Evolutionary conservation across 1,140 invertebrate genomes (phyloP), one percentile per base, ranked within the genome.

Genomic region (Zaprionus camerounensis): DNA sequence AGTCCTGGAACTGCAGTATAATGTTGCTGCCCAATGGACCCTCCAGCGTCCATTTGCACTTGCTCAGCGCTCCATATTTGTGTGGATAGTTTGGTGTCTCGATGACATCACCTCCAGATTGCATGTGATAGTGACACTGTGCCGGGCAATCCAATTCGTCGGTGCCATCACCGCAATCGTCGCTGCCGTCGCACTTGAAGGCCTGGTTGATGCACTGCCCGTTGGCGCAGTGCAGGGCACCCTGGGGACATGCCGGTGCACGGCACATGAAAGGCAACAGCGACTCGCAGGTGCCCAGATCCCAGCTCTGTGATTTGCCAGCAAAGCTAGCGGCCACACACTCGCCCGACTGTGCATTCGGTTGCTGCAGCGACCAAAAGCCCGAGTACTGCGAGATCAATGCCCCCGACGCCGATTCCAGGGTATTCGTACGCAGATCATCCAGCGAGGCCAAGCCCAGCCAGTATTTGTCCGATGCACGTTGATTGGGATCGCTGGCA

Each of bases 11-110:
- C 95, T 99, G 94, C 65, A 99, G 94, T 36, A 98, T 95, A 72
- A 99, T 98, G 83, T 98, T 98, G 92, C 98, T 97, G 46, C 98
- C 98, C 93, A 99, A 96, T 5, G 98, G 98, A 28, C 98, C 98
- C 94, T 99, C 98, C 55, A 99, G 94, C 1, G 98, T 99, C 98
- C 98, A 99, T 93, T 98, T 98, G 93, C 98, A 99, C 90, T 99
- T 97, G 64, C 96, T 96, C 59, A 98, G 95, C 3, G 97, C 95
- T 63, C 95, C 95, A 92, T 99, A 99, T 88, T 98, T 97, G 81
- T 98, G 96, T 2, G 98, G 98, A 93, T 98, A 99, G 92, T 98
- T 98, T 1, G 97, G 97, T 78, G 97, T 98, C 92, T 98, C 97
- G 22, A 99, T 97, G 5, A 98, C 97, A 93, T 99, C 98, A n/a